Evolutionary conservation across 2,888 invertebrate species (phyloP).

Genomic region (Caenorhabditis afra): DNA sequence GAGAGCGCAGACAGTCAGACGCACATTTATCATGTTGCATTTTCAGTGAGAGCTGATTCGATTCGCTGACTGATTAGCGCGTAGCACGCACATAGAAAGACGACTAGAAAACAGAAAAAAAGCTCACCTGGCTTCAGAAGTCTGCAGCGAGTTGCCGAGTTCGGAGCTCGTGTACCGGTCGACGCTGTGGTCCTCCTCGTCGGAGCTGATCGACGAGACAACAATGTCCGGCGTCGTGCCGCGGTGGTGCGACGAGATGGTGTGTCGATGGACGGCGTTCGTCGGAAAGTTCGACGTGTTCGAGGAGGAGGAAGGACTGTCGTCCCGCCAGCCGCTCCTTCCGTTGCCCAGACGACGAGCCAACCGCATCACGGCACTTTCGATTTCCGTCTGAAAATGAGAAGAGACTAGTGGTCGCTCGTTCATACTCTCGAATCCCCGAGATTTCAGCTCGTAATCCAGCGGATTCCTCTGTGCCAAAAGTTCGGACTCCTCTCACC

Average conservation of each 20-base stretch:
- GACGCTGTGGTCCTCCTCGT: slow-evolving; percentile 71
- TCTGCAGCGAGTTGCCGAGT: slow-evolving; percentile 62
- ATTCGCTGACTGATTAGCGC: slow-evolving; percentile 46
- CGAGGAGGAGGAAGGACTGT: slow-evolving; percentile 43
- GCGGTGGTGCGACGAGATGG: slow-evolving; percentile 58
- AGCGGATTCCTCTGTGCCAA: slow-evolving; percentile 11
- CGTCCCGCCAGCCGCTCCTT: slow-evolving; percentile 59
- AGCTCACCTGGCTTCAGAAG: slow-evolving; percentile 66
- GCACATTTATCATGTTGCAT: slow-evolving; percentile 50
- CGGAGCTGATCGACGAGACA: slow-evolving; percentile 76
- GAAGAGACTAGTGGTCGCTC: slow-evolving; percentile 32
- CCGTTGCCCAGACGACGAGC: slow-evolving; percentile 74
- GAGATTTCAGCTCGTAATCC: slow-evolving; percentile 23
- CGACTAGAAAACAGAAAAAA: background rate
- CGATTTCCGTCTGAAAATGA: slow-evolving; percentile 73
- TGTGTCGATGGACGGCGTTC: slow-evolving; percentile 48
- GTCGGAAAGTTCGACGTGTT: slow-evolving; percentile 19
- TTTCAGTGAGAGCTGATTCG: slow-evolving; percentile 31
- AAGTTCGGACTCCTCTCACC: slow-evolving; percentile 26
- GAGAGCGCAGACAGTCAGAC: slow-evolving; percentile 15
- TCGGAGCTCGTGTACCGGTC: slow-evolving; percentile 68
- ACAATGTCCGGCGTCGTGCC: slow-evolving; percentile 74
- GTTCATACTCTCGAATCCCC: slow-evolving; percentile 4
- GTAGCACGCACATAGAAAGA: slow-evolving; percentile 27
- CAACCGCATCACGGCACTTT: slow-evolving; percentile 77